Evolutionary conservation across 2,888 invertebrate species (phyloP).

Genomic region (Steromphala cineraria): DNA sequence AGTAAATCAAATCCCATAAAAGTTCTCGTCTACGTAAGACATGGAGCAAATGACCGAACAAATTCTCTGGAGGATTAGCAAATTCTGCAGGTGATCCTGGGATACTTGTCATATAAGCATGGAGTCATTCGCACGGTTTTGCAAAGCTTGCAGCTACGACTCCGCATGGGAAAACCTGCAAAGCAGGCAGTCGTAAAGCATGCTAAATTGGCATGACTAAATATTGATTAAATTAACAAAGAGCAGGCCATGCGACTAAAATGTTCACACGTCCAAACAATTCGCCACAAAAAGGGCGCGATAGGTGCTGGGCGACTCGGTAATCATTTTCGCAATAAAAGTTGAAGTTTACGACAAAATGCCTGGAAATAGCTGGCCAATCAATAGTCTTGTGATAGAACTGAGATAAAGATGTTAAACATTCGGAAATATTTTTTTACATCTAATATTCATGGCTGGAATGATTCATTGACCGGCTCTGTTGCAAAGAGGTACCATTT

Average conservation of each 20-base stretch:
- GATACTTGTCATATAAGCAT: too few relatives aligned
- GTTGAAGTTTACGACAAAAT: slow-evolving; percentile 14
- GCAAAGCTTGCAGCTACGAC: background rate
- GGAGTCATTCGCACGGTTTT: too few relatives aligned
- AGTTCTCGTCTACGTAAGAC: too few relatives aligned
- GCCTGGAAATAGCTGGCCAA: slow-evolving; percentile 7
- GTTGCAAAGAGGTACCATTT: background rate
- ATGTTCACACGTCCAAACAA: slow-evolving; percentile 20
- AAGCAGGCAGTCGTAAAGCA: slow-evolving; percentile 1
- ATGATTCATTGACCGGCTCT: slow-evolving; percentile 2
- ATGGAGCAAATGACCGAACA: too few relatives aligned
- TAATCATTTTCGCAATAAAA: slow-evolving; percentile 18
- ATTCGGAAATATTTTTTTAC: slow-evolving; percentile 15
- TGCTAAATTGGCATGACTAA: slow-evolving; percentile 20
- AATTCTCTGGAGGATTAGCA: too few relatives aligned
- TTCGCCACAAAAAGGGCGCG: slow-evolving; percentile 11
- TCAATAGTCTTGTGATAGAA: slow-evolving; percentile 8
- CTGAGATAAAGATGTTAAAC: slow-evolving; percentile 10
- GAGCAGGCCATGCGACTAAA: background rate
- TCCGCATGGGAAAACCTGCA: background rate
- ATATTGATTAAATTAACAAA: slow-evolving; percentile 16
- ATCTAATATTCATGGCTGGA: slow-evolving; percentile 1
- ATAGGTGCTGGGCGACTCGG: slow-evolving; percentile 1
- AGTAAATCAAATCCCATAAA: too few relatives aligned
- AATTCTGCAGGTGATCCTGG: too few relatives aligned